Conservation (phyloP, 2,797 vertebrate genomes). For the Adrianichthys oophorus region DNA sequence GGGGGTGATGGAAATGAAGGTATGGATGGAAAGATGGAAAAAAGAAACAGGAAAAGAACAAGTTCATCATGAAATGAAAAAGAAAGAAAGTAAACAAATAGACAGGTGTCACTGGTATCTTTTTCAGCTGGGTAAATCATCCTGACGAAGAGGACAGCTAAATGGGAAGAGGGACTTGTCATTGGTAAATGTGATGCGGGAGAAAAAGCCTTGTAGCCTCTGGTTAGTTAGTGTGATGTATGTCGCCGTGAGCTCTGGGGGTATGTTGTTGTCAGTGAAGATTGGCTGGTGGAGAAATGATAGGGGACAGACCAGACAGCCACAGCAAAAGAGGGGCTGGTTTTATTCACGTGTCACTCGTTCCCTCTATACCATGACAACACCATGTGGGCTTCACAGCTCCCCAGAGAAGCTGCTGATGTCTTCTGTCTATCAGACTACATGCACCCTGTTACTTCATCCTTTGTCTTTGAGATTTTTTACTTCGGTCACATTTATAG, state of each 20-base stretch:
- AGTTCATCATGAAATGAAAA: slow-evolving; percentile 7
- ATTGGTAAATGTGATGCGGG: slow-evolving; percentile 44
- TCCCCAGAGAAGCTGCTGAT: slow-evolving; percentile 64
- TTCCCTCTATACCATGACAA: slow-evolving; percentile 68
- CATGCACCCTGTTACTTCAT: slow-evolving; percentile 29
- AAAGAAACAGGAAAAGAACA: slow-evolving; percentile 9
- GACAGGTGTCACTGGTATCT: slow-evolving; percentile 46
- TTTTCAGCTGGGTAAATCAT: slow-evolving; percentile 13
- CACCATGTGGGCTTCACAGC: slow-evolving; percentile 67
- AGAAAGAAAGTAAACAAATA: slow-evolving; percentile 21
- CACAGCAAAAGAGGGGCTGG: slow-evolving; percentile 50
- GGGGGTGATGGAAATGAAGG: slow-evolving; percentile 14
- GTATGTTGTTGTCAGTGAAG: slow-evolving; percentile 43
- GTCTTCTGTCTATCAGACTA: slow-evolving; percentile 58
- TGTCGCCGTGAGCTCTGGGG: slow-evolving; percentile 43
- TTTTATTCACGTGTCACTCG: slow-evolving; percentile 69
- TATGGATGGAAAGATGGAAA: slow-evolving; percentile 11
- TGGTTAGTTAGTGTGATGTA: slow-evolving; percentile 72
- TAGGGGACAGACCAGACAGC: slow-evolving; percentile 64
- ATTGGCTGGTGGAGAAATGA: slow-evolving; percentile 63
- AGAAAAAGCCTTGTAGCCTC: slow-evolving; percentile 47
- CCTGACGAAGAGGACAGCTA: slow-evolving; percentile 16
- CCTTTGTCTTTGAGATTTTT: slow-evolving; percentile 23
- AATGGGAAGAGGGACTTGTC: slow-evolving; percentile 39
- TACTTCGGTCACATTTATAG: background rate